phyloP scores from a whole-genome alignment of 2,888 invertebrate genomes.

The Apamea sordens region DNA sequence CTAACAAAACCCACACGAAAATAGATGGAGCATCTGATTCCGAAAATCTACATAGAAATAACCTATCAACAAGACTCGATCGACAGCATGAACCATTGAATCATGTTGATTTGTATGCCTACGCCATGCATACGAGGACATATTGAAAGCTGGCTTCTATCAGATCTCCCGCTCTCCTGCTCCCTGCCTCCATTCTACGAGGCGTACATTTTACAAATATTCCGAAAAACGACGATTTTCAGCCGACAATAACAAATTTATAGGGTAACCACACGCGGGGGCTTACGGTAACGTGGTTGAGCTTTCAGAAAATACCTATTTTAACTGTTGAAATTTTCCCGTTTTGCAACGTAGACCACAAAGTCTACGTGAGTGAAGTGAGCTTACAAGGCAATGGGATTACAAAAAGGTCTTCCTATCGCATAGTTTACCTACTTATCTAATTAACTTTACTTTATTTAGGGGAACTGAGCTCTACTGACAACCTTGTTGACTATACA shows the following conservation, averaged over 20 bases:
- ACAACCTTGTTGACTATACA: neutral
- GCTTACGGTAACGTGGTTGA: conserved; percentile 21
- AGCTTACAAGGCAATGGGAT: conserved; percentile 14
- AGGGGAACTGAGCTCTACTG: too few species aligned
- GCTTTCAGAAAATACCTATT: conserved; percentile 12
- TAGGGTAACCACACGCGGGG: conserved; percentile 44
- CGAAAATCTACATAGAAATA: conserved; percentile 56
- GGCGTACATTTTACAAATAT: conserved; percentile 59
- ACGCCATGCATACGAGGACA: conserved; percentile 39
- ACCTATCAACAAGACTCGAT: conserved; percentile 33
- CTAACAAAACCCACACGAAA: conserved; percentile 11
- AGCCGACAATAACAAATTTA: conserved; percentile 61
- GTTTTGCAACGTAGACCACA: conserved; percentile 23
- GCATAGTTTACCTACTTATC: neutral
- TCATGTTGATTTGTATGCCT: conserved; percentile 57
- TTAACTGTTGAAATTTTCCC: conserved; percentile 28
- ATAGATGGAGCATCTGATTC: conserved; percentile 32
- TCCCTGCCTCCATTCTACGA: conserved; percentile 50
- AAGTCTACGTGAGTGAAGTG: conserved; percentile 7
- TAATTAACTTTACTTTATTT: too few species aligned
- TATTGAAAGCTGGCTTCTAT: conserved; percentile 62
- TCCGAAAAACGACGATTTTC: conserved; percentile 55
- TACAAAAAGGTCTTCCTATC: neutral
- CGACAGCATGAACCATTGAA: conserved; percentile 29
- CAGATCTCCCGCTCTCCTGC: conserved; percentile 55